Percentiles rank a stretch among this genome's conserved stretches.
These are phyloP conservation scores for Monopterus albus DNA, from an alignment of 2,113 vertebrate species.

Conservation along the genomic window DNA sequence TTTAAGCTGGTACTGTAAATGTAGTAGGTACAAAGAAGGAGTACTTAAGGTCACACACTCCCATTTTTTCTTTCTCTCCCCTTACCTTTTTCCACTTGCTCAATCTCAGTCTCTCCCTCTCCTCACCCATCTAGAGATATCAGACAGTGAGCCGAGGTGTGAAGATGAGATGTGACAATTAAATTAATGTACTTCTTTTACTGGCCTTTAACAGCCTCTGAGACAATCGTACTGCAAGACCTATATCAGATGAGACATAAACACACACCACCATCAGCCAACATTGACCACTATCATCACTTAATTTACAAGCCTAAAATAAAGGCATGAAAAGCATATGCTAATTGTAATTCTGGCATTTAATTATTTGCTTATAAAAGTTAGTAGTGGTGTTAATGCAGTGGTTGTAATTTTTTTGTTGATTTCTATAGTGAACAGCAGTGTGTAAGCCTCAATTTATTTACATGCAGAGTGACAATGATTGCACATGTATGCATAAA, in stretches of 20 bases:
- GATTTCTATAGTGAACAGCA: not conserved
- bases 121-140: conserved; percentile 38
- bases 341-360: not conserved
- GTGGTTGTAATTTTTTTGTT: not conserved
- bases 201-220: conserved; percentile 27
- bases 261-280: not conserved
- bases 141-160: conserved; percentile 36
- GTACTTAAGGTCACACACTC: not conserved
- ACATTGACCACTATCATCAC: not conserved
- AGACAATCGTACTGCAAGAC: conserved; percentile 1
- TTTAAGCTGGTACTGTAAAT: too few species aligned
- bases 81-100: not conserved
- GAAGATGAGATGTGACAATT: conserved; percentile 60
- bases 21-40: too few species aligned
- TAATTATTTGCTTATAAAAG: not conserved
- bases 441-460: not conserved
- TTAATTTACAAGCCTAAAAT: not conserved
- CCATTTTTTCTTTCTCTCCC: not conserved
- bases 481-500: too few species aligned
- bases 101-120: not conserved
- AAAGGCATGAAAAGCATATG: not conserved
- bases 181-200: conserved; percentile 66
- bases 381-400: not conserved
- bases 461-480: too few species aligned
- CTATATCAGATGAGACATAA: conserved; percentile 2